A percentile compares a stretch with the other conserved stretches of the same genome.
Conservation (phyloP, 2,113 vertebrate species). For the Peromyscus leucopus region DNA sequence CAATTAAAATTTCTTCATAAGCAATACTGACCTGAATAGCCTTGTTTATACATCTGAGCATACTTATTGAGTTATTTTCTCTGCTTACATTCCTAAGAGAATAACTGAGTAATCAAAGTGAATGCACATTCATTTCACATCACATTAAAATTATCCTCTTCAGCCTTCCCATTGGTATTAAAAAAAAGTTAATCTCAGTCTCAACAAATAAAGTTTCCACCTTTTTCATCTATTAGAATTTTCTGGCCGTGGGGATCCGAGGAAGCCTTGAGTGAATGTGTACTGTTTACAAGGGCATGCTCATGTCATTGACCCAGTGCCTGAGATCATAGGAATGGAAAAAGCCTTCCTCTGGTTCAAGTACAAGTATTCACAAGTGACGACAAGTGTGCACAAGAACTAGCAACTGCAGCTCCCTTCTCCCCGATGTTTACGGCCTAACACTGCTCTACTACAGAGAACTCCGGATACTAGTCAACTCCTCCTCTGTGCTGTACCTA, state of each 20-base stretch:
- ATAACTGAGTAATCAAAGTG: background rate
- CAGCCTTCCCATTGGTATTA: background rate
- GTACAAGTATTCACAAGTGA: background rate
- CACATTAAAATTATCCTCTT: background rate
- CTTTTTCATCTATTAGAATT: background rate
- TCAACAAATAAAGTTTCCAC: background rate
- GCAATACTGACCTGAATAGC: background rate
- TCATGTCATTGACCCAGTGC: background rate
- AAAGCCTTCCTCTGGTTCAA: background rate
- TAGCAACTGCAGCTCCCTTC: background rate
- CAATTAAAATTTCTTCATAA: constrained; percentile 19
- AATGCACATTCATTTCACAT: background rate
- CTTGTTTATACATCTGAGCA: background rate
- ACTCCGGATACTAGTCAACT: background rate
- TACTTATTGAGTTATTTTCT: constrained; percentile 10
- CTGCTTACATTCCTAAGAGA: background rate
- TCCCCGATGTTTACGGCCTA: background rate
- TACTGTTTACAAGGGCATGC: background rate
- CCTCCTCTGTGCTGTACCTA: background rate
- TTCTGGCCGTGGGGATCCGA: background rate
- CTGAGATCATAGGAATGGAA: background rate
- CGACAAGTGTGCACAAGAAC: background rate
- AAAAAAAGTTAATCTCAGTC: constrained; percentile 8
- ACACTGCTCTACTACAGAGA: background rate
- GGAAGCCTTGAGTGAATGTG: background rate